Evolutionary conservation across 2,888 invertebrate genomes (phyloP).

Genomic region (Abscondita cerata): DNA sequence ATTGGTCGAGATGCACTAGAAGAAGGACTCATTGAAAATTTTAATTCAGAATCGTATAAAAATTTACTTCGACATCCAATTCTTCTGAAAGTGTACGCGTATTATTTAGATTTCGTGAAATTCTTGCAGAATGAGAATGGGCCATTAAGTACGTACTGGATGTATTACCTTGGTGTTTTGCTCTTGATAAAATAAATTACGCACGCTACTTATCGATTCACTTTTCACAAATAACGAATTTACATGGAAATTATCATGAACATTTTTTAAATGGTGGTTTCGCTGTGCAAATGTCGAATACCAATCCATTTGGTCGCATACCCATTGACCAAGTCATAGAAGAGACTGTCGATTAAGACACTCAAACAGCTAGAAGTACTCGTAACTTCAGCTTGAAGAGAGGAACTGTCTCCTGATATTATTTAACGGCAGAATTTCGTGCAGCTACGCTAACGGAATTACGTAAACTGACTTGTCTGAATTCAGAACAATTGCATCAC

Average conservation of each 20-base stretch:
- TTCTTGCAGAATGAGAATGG: no score
- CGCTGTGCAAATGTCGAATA: slow-evolving; percentile 3
- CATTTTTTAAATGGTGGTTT: slow-evolving; percentile 4
- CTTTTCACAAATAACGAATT: background rate
- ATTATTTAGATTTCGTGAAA: no score
- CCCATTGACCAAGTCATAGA: no score
- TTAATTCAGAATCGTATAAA: no score
- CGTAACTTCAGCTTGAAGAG: slow-evolving; percentile 2
- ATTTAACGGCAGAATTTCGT: slow-evolving; percentile 9
- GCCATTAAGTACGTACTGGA: no score
- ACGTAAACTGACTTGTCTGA: background rate
- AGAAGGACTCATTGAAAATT: background rate
- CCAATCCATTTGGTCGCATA: slow-evolving; percentile 9
- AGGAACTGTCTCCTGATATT: background rate
- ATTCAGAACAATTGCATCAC: background rate
- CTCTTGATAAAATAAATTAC: slow-evolving; percentile 5
- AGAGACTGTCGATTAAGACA: slow-evolving; percentile 7
- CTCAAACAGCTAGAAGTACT: slow-evolving; percentile 1
- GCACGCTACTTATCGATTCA: slow-evolving; percentile 1
- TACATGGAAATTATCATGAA: background rate
- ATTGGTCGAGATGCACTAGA: background rate
- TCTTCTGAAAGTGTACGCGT: no score
- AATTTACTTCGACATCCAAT: no score
- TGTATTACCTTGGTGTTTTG: background rate
- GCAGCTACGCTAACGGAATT: background rate